Evolutionary conservation across 2,797 vertebrate species (phyloP).

Genomic region (Orientallactaga sibirica): DNA sequence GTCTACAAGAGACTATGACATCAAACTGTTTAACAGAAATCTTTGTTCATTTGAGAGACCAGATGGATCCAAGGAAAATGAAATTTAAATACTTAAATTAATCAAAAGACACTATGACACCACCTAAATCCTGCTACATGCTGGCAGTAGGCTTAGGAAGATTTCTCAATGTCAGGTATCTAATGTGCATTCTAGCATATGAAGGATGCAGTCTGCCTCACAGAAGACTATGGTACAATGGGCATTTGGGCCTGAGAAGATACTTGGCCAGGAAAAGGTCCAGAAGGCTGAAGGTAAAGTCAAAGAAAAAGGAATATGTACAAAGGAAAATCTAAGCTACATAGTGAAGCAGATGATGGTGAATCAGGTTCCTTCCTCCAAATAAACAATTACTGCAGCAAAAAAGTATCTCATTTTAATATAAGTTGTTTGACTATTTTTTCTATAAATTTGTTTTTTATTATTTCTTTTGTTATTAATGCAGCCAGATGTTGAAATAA

Average conservation of each 20-base stretch:
- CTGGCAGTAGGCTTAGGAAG: slow-evolving; percentile 58
- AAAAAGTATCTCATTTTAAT: background rate
- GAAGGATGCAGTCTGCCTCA: slow-evolving; percentile 25
- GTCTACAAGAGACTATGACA: slow-evolving; percentile 62
- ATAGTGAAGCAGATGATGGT: slow-evolving; percentile 9
- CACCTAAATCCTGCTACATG: slow-evolving; percentile 20
- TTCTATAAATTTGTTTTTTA: background rate
- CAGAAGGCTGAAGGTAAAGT: no score
- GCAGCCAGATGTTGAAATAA: slow-evolving; percentile 2
- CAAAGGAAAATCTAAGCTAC: slow-evolving; percentile 32
- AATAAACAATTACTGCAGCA: slow-evolving; percentile 14
- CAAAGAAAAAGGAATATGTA: slow-evolving; percentile 27
- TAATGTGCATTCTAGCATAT: slow-evolving; percentile 31
- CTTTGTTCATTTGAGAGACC: background rate
- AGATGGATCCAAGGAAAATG: slow-evolving; percentile 57
- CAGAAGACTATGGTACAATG: slow-evolving; percentile 31
- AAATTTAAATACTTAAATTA: slow-evolving; percentile 51
- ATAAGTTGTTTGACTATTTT: background rate
- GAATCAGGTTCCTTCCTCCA: slow-evolving; percentile 58
- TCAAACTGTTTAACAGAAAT: slow-evolving; percentile 57
- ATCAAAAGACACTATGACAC: slow-evolving; percentile 10
- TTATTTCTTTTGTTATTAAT: slow-evolving; percentile 7
- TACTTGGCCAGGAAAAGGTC: slow-evolving; percentile 50
- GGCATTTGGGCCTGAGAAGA: slow-evolving; percentile 12
- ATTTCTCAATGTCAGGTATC: slow-evolving; percentile 50